These are phyloP conservation scores for Nebria ingens DNA, from an alignment of 1,140 invertebrate genomes.

Conservation along the genomic window DNA sequence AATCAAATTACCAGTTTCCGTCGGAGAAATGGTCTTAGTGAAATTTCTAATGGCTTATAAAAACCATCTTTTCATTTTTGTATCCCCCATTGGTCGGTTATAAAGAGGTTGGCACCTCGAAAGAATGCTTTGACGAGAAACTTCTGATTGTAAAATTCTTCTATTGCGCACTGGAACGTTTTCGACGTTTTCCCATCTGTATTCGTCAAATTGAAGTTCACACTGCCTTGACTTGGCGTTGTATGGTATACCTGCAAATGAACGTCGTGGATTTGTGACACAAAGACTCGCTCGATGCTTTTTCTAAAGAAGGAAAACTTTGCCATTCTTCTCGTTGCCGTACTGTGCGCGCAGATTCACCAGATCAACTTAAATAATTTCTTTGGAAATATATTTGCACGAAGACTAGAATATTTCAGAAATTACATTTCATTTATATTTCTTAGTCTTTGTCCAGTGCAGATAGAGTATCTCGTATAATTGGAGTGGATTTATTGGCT, in stretches of 20 bases:
- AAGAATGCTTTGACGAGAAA: background rate
- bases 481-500: too few relatives aligned
- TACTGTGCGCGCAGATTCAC: background rate
- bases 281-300: constrained; percentile 7
- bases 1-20: constrained; percentile 1
- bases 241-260: constrained; percentile 1
- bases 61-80: constrained; percentile 8
- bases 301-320: background rate
- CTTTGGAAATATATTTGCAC: background rate
- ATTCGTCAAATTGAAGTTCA: constrained; percentile 3
- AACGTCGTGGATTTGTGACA: constrained; percentile 5
- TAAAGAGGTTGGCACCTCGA: background rate
- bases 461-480: too few relatives aligned
- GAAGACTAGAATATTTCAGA: too few relatives aligned
- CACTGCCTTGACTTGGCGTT: background rate
- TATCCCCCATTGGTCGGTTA: background rate
- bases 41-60: constrained; percentile 9
- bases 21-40: background rate
- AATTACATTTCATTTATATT: too few relatives aligned
- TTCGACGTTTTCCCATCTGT: background rate
- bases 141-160: constrained; percentile 7
- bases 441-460: too few relatives aligned
- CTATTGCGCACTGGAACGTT: background rate
- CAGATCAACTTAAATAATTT: background rate
- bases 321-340: background rate